A percentile compares a stretch with the other conserved stretches of the same genome.
These are phyloP conservation scores for Muscidifurax raptorellus DNA, from an alignment of 1,140 invertebrate genomes.

Conservation along the genomic window DNA sequence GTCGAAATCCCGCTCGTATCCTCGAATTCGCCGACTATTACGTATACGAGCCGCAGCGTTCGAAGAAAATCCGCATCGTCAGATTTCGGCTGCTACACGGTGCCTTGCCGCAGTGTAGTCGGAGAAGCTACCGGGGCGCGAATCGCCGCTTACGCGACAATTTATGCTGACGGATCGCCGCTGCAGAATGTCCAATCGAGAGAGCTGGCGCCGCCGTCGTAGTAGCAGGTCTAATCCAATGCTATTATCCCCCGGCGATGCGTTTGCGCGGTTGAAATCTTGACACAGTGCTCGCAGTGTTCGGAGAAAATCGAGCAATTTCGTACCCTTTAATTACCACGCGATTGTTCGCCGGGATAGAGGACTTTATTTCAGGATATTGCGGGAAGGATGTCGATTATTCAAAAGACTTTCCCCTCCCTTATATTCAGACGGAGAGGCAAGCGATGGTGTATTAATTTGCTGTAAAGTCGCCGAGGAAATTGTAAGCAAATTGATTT, in stretches of 20 bases:
- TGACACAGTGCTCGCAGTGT: slow-evolving; percentile 9
- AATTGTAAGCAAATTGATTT: background rate
- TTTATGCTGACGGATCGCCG: slow-evolving; percentile 49
- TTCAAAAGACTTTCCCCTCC: background rate
- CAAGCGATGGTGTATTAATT: slow-evolving; percentile 8
- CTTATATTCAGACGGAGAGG: background rate
- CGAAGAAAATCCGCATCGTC: slow-evolving; percentile 45
- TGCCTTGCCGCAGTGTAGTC: background rate
- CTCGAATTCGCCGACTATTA: no score
- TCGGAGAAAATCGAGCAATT: slow-evolving; percentile 37
- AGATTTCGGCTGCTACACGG: slow-evolving; percentile 4
- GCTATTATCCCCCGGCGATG: slow-evolving; percentile 31
- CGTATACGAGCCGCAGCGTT: no score
- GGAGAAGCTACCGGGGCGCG: background rate
- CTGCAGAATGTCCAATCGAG: slow-evolving; percentile 33
- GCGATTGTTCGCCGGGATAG: slow-evolving; percentile 36
- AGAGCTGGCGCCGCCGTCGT: no score
- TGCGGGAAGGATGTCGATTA: slow-evolving; percentile 22
- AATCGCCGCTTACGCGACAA: slow-evolving; percentile 46
- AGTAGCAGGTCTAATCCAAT: slow-evolving; percentile 27
- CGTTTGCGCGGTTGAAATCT: slow-evolving; percentile 31
- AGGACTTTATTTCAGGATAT: slow-evolving; percentile 34
- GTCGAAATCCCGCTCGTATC: no score
- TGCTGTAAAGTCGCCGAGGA: background rate
- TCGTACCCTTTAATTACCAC: slow-evolving; percentile 29